phyloP scores from a whole-genome alignment of 2,113 vertebrate species.

The Leptodactylus fuscus region DNA sequence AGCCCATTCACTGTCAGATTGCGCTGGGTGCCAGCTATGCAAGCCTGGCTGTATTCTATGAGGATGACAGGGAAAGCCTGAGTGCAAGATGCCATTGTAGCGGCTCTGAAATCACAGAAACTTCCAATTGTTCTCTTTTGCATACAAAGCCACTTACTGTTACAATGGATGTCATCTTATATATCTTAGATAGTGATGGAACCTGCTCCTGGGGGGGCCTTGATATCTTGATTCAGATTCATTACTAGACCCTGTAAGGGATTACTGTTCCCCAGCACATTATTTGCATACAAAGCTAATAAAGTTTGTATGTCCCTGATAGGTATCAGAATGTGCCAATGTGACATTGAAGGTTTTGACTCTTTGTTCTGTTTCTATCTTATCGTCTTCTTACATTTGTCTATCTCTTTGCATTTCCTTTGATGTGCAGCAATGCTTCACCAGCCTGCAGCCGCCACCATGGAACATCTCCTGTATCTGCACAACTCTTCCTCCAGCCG shows the following conservation, averaged over 20 bases:
- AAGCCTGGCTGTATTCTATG: too few relatives aligned
- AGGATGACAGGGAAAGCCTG: not conserved
- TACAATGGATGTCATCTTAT: not conserved
- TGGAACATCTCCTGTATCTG: slow-evolving; percentile 51
- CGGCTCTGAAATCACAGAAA: not conserved
- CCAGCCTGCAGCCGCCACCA: slow-evolving; percentile 69
- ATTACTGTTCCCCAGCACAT: not conserved
- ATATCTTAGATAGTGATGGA: not conserved
- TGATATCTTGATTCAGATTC: too few relatives aligned
- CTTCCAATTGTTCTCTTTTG: not conserved
- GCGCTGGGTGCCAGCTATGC: not conserved
- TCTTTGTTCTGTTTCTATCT: slow-evolving; percentile 18
- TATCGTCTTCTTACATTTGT: slow-evolving; percentile 35
- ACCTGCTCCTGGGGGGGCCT: too few relatives aligned
- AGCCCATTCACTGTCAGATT: too few relatives aligned
- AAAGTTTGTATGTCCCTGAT: too few relatives aligned
- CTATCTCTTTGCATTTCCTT: slow-evolving; percentile 33
- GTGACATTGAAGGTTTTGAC: not conserved
- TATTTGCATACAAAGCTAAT: not conserved
- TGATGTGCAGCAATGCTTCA: slow-evolving; percentile 78
- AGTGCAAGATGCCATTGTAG: not conserved
- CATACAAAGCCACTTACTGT: not conserved
- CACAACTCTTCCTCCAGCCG: slow-evolving; percentile 47
- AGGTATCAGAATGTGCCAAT: not conserved
- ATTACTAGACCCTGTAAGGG: too few relatives aligned